Evolutionary conservation across 2,113 vertebrate genomes (phyloP).

Genomic region (Rutilus rutilus): DNA sequence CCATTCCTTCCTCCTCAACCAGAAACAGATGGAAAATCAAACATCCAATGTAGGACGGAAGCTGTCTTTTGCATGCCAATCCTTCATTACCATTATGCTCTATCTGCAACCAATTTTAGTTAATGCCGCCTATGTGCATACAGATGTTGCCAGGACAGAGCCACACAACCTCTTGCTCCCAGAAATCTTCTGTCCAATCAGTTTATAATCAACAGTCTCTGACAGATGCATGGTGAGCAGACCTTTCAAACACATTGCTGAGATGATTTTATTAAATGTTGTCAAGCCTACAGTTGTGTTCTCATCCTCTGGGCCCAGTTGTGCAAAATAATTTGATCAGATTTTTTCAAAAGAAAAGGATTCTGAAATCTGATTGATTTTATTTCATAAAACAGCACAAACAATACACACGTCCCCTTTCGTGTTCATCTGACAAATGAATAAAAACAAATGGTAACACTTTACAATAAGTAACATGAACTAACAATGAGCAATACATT

Average conservation of each 20-base stretch:
- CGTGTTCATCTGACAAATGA: too few species aligned
- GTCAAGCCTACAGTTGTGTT: constrained; percentile 41
- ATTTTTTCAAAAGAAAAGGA: background rate
- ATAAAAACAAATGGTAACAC: too few species aligned
- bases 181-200: constrained; percentile 66
- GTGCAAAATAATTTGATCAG: background rate
- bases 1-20: constrained; percentile 56
- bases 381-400: too few species aligned
- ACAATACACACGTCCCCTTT: too few species aligned
- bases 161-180: constrained; percentile 70
- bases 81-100: constrained; percentile 70
- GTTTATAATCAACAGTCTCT: constrained; percentile 76
- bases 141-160: constrained; percentile 27
- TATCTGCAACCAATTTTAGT: constrained; percentile 84
- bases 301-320: constrained; percentile 17
- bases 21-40: constrained; percentile 82
- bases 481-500: too few species aligned
- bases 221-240: constrained; percentile 57
- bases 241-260: constrained; percentile 63
- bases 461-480: too few species aligned
- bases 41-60: constrained; percentile 83
- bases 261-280: constrained; percentile 66
- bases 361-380: background rate
- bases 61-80: constrained; percentile 76
- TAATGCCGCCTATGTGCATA: constrained; percentile 58